Conservation (phyloP, 2,888 invertebrate genomes). For the Galerucella nymphaeae region DNA sequence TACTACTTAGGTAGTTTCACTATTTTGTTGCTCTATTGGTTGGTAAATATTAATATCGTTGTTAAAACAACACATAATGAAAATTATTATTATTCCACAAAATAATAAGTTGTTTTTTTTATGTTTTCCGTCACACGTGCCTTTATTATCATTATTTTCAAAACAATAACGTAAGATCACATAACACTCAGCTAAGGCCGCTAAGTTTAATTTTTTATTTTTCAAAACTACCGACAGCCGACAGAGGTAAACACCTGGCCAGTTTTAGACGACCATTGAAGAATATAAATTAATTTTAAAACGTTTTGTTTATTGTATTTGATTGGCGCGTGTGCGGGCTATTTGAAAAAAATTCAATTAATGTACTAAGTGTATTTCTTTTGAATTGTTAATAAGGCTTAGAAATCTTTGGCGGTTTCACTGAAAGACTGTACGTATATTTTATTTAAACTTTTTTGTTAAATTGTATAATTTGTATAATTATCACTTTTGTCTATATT, state of each 20-base stretch:
- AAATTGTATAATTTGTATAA: no score
- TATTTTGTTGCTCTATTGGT: no score
- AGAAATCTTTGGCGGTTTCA: background rate
- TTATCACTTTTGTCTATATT: no score
- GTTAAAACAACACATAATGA: no score
- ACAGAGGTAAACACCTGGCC: conserved; percentile 1
- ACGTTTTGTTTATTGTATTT: background rate
- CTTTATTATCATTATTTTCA: background rate
- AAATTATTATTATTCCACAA: background rate
- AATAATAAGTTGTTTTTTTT: background rate
- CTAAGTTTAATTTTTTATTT: background rate
- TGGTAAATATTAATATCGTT: no score
- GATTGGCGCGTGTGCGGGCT: conserved; percentile 13
- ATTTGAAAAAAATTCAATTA: conserved; percentile 9
- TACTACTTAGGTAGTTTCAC: no score
- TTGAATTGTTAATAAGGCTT: background rate
- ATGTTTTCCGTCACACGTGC: background rate
- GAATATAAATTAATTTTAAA: conserved; percentile 7
- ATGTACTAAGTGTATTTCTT: background rate
- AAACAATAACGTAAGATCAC: background rate
- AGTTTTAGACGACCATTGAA: background rate
- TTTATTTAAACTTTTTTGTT: no score
- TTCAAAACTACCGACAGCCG: conserved; percentile 14
- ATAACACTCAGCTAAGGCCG: background rate
- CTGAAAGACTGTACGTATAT: background rate